These are phyloP conservation scores for Taeniopygia guttata DNA, from an alignment of 2,797 vertebrate species.

Conservation along the genomic window DNA sequence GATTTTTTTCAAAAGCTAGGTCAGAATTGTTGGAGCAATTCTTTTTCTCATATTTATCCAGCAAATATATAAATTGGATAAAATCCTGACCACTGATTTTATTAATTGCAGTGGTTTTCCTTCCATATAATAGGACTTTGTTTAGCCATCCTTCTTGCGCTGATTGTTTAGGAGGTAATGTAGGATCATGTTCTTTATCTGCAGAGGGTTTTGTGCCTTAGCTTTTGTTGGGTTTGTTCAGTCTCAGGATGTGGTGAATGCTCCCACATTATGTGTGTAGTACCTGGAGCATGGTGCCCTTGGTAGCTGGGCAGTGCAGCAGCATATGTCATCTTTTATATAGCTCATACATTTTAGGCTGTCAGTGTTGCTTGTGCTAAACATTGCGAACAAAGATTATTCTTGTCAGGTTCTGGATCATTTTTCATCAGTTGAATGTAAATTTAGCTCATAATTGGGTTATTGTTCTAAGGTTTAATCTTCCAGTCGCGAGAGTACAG, in stretches of 20 bases:
- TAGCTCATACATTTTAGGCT: conserved; percentile 12
- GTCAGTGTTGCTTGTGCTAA: conserved; percentile 27
- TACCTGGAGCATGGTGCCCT: conserved; percentile 36
- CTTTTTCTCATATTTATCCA: neutral
- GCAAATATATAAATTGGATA: neutral
- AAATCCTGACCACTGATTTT: neutral
- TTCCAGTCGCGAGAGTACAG: neutral
- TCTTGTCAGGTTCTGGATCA: conserved; percentile 53
- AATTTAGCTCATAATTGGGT: conserved; percentile 58
- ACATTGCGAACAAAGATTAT: conserved; percentile 38
- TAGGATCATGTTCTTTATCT: neutral
- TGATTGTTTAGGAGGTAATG: neutral
- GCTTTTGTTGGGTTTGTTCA: neutral
- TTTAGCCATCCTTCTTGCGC: neutral
- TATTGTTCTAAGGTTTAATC: conserved; percentile 50
- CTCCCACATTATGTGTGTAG: neutral
- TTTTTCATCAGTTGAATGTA: conserved; percentile 58
- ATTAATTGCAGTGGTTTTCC: neutral
- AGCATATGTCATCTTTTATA: neutral
- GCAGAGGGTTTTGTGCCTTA: neutral
- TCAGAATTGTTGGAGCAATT: neutral
- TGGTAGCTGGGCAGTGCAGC: conserved; percentile 7
- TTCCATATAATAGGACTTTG: neutral
- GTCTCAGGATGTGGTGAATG: neutral
- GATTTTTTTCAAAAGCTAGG: neutral